Conservation (phyloP, 2,113 vertebrate genomes). For the Lipophrys pholis region DNA sequence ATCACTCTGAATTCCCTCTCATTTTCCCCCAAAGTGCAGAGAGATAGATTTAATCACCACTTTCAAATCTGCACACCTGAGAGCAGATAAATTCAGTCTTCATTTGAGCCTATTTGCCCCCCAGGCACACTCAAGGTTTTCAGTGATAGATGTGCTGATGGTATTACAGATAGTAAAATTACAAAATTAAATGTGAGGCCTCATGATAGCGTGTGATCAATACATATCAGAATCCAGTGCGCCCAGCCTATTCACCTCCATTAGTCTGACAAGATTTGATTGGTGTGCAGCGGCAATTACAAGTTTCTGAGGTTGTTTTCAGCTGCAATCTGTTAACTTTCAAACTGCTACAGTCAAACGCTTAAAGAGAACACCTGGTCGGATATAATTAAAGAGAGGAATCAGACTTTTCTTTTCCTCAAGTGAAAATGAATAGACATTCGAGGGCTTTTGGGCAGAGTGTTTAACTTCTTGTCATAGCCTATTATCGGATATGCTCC, state of each 20-base stretch:
- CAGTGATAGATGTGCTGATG: conserved; percentile 3
- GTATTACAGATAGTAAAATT: conserved; percentile 38
- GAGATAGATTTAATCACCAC: conserved; percentile 43
- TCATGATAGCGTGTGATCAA: conserved; percentile 53
- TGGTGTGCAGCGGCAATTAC: conserved; percentile 31
- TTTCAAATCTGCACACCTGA: conserved; percentile 29
- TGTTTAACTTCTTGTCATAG: conserved; percentile 7
- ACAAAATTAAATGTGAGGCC: conserved; percentile 46
- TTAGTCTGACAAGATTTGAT: conserved; percentile 54
- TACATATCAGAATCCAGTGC: conserved; percentile 36
- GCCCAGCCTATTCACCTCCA: conserved; percentile 43
- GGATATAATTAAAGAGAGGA: conserved; percentile 29
- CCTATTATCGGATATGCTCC: not conserved
- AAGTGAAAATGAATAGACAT: conserved; percentile 11
- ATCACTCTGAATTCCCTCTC: conserved; percentile 45
- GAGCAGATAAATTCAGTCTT: conserved; percentile 2
- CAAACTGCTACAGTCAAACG: conserved; percentile 34
- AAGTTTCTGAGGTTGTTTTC: conserved; percentile 43
- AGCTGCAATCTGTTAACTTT: conserved; percentile 47
- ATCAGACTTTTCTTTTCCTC: not conserved
- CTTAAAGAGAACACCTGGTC: conserved; percentile 37
- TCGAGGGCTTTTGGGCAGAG: not conserved
- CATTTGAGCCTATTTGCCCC: conserved; percentile 35
- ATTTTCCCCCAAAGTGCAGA: conserved; percentile 32
- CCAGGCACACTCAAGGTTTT: conserved; percentile 15